phyloP scores from a whole-genome alignment of 2,888 invertebrate genomes.

The Byasa hedistus region DNA sequence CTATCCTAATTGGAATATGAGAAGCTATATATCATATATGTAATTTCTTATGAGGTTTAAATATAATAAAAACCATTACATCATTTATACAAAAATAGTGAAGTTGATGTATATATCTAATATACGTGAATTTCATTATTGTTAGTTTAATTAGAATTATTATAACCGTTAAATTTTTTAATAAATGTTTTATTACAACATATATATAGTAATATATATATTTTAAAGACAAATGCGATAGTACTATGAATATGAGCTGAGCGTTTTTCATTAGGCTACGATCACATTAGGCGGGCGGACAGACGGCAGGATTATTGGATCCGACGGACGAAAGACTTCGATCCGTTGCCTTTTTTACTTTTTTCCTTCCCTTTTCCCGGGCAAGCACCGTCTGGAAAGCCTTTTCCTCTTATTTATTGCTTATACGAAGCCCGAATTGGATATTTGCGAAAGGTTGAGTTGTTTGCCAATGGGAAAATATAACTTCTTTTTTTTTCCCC shows the following conservation, averaged over 20 bases:
- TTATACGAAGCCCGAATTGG: conserved; percentile 78
- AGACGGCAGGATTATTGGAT: conserved; percentile 79
- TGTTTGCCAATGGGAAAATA: conserved; percentile 64
- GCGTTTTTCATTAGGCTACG: conserved; percentile 78
- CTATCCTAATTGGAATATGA: too few species aligned
- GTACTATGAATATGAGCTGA: conserved; percentile 49
- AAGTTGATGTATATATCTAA: too few species aligned
- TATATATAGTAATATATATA: too few species aligned
- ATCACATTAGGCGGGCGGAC: conserved; percentile 79
- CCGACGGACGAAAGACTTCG: conserved; percentile 78
- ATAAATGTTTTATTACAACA: too few species aligned
- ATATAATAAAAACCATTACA: too few species aligned
- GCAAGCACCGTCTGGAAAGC: conserved; percentile 73
- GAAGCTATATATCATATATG: too few species aligned
- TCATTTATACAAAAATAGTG: too few species aligned
- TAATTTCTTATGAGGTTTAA: too few species aligned
- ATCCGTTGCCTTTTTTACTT: conserved; percentile 71
- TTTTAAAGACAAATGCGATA: neutral
- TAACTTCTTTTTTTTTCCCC: conserved; percentile 44
- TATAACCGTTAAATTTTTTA: too few species aligned
- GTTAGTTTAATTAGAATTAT: too few species aligned
- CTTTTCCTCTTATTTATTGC: conserved; percentile 80
- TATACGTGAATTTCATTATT: too few species aligned
- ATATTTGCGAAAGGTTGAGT: conserved; percentile 75
- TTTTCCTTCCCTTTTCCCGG: conserved; percentile 48